Conservation (phyloP, 2,113 vertebrate species). For the Pseudopodoces humilis region DNA sequence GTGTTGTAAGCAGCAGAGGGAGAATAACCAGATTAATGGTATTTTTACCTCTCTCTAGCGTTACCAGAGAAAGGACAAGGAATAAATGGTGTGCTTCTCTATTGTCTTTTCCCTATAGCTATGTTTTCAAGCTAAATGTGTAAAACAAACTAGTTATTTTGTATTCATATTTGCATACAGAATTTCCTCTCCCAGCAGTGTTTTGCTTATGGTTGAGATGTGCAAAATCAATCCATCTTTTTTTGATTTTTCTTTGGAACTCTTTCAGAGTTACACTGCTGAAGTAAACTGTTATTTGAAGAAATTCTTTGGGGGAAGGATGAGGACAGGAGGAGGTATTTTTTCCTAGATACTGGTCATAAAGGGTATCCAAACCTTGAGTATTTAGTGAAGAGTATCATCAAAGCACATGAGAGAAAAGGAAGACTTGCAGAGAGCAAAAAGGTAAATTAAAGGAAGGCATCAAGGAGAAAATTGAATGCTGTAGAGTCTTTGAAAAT, state of each 20-base stretch:
- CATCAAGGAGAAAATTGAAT: not conserved
- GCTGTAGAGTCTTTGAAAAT: not conserved
- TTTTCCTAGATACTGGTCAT: not conserved
- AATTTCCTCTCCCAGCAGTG: not conserved
- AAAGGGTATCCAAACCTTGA: not conserved
- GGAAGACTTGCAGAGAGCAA: not conserved
- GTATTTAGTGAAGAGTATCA: not conserved
- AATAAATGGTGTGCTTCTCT: not conserved
- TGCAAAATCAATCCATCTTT: too few species aligned
- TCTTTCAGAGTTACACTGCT: not conserved
- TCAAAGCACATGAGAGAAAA: not conserved
- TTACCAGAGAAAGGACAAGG: not conserved
- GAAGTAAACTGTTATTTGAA: not conserved
- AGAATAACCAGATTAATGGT: not conserved
- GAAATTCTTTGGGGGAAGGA: not conserved
- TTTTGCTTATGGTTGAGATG: not conserved
- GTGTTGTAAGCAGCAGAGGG: not conserved
- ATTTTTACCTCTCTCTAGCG: not conserved
- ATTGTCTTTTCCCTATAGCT: not conserved
- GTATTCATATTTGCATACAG: fast-evolving
- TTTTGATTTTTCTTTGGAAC: too few species aligned
- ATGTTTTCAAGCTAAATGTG: not conserved
- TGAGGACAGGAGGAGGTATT: not conserved
- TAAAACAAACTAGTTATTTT: not conserved
- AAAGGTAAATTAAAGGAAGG: not conserved